Evolutionary conservation across 2,888 invertebrate genomes (phyloP), one percentile per base, ranked within the genome.

Genomic region (Meteorus colon): DNA sequence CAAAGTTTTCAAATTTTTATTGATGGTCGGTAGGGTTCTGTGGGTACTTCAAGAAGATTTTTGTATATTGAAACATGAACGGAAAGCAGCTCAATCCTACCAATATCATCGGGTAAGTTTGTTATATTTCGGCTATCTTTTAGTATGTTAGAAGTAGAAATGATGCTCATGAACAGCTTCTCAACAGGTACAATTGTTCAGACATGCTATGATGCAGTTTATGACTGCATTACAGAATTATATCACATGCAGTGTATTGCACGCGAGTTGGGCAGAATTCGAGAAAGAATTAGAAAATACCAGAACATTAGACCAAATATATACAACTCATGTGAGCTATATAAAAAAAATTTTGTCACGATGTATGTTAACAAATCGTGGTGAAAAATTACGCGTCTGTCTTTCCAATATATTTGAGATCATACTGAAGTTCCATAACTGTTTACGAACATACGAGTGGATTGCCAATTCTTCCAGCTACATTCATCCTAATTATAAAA

Each of bases 201-300:
- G 96, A 0, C 94, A 95, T 84, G 91, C 94, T 27, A 94, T 96
- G 93, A 93, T 94, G 37, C 94, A 95, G 75, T 93, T 96, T 85
- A 92, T 96, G 63, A 92, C 94, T 76, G 94, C 95, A 0, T 87
- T 96, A 34, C 94, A 95, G 86, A 94, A 94, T 89, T 96, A 96
- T 86, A 92, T 96, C 72, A 94, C 94, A 0, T 94, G 95, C 0
- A 95, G 94, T 70, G 95, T 95, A 37, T 90, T 96, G 37, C 93
- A 94, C 71, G 91, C 93, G 0, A 94, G 94, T 1, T 96, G 96
- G 96, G 92, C 92, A 1, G 92, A 93, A 77, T 94, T 96, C 80
- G 94, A 94, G 82, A 92, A 92, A 77, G 93, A 94, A 82, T 86
- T 96, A 62, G 90, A 92, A 81, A 91, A 91, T 69, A 94, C 94